Percentiles rank a stretch among this genome's conserved stretches.
These are phyloP conservation scores for Asteroscopus sphinx DNA, from an alignment of 2,888 invertebrate species.

Conservation along the genomic window DNA sequence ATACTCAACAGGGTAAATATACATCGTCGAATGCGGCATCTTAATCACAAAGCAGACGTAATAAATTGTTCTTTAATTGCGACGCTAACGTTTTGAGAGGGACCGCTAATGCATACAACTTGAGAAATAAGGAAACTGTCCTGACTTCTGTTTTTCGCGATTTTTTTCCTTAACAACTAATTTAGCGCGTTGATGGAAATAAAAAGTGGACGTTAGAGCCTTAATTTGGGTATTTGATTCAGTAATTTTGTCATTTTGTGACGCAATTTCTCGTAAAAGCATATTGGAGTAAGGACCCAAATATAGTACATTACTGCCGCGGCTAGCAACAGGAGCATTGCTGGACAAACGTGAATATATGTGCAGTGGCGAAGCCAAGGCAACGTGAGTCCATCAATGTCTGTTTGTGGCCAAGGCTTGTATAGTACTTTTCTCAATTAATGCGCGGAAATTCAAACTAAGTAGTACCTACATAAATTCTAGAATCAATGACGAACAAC, in stretches of 20 bases:
- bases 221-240: constrained; percentile 2
- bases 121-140: constrained; percentile 37
- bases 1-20: constrained; percentile 7
- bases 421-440: too few relatives aligned
- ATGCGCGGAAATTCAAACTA: too few relatives aligned
- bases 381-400: too few relatives aligned
- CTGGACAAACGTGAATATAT: too few relatives aligned
- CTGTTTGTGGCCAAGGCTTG: too few relatives aligned
- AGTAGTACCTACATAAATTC: too few relatives aligned
- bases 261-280: neutral
- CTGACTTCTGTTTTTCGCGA: constrained; percentile 7
- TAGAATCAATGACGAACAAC: too few relatives aligned
- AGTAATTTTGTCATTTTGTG: neutral
- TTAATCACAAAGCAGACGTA: constrained; percentile 37
- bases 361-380: too few relatives aligned
- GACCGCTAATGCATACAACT: constrained; percentile 40
- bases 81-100: constrained; percentile 38
- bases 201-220: constrained; percentile 14
- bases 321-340: too few relatives aligned
- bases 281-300: neutral
- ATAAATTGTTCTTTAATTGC: constrained; percentile 58
- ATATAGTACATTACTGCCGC: too few relatives aligned
- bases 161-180: constrained; percentile 36
- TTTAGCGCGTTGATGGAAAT: constrained; percentile 20
- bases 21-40: constrained; percentile 5